Conservation (phyloP, 2,888 invertebrate genomes). For the Drosophila birchii region DNA sequence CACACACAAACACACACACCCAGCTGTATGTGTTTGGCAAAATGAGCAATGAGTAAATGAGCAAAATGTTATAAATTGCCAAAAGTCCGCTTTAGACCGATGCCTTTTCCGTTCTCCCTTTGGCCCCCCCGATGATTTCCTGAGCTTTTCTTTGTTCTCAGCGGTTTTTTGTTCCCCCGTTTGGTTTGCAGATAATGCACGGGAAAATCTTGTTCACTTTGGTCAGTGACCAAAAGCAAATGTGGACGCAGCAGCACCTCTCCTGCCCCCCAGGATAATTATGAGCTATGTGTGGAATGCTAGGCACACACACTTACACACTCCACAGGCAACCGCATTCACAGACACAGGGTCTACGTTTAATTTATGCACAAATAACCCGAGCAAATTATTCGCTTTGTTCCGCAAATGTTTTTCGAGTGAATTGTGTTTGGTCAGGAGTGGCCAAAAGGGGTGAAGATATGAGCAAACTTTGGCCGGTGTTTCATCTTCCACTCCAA, state of each 20-base stretch:
- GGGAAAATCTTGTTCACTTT: conserved; percentile 66
- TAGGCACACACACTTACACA: conserved; percentile 9
- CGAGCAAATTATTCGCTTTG: conserved; percentile 73
- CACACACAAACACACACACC: conserved; percentile 38
- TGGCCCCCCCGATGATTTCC: conserved; percentile 11
- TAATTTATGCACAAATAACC: conserved; percentile 70
- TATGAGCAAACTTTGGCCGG: conserved; percentile 16
- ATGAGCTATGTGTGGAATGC: conserved; percentile 73
- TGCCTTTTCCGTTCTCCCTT: neutral
- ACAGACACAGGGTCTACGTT: conserved; percentile 29
- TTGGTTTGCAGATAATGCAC: conserved; percentile 65
- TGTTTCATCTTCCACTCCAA: conserved; percentile 21
- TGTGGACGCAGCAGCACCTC: conserved; percentile 28
- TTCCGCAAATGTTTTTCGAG: conserved; percentile 54
- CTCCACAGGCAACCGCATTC: neutral
- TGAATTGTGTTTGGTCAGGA: conserved; percentile 38
- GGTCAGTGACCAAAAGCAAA: conserved; percentile 48
- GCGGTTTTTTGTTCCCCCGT: conserved; percentile 26
- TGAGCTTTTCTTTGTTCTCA: conserved; percentile 38
- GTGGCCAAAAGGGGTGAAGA: neutral
- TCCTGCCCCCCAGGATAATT: conserved; percentile 53
- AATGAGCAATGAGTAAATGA: conserved; percentile 61
- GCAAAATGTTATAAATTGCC: conserved; percentile 78
- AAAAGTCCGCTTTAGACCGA: conserved; percentile 48
- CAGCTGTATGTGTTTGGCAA: conserved; percentile 29